Evolutionary conservation across 1,140 invertebrate genomes (phyloP), one percentile per base, ranked within the genome.

Genomic region (Wasmannia auropunctata): DNA sequence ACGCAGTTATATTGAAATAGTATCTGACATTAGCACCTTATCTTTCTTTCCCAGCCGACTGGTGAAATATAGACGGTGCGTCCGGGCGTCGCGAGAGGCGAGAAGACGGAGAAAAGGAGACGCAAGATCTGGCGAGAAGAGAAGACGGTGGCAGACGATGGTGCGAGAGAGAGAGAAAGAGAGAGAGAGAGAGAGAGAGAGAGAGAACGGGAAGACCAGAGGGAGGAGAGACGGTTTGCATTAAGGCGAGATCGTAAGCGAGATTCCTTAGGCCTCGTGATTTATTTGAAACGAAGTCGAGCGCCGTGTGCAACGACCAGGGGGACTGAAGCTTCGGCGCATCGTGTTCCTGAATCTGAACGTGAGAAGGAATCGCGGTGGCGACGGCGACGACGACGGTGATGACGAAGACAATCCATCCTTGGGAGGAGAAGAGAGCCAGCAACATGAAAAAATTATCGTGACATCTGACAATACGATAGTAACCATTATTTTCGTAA

Each of bases 1-100:
- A 62, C 76, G 87, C 77, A 90, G 56, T 92, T 92, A 88, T 88
- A 88, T 89, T 91, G 86, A 91, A 93, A 93, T 92, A 88, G 90
- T 89, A 87, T 60, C 88, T 91, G 90, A 92, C 91, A 93, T 93
- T 93, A 93, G 88, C 87, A 86, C 87, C 91, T 93, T 93, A 93
- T 93, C 92, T 92, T 89, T 87, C 87, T 87, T 85, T 65, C 77
- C 87, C 88, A 88, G 85, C 86, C 87, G 80, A 89, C 86, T 84
- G 70, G 70, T 86, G 89, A 90, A 91, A 92, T 91, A 91, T 90
- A 81, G 54, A 86, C 49, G 69, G 19, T 69, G 56, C 86, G 49
- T 54, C 60, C 16, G 67, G 37, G 31, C n/a, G 77, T 70, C 46
- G 69, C 46, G 76, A 75, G 70, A 90, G 69, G 37, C 37, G 77